Evolutionary conservation across 2,113 vertebrate genomes (phyloP).

Genomic region (Myrmecophaga tridactyla): DNA sequence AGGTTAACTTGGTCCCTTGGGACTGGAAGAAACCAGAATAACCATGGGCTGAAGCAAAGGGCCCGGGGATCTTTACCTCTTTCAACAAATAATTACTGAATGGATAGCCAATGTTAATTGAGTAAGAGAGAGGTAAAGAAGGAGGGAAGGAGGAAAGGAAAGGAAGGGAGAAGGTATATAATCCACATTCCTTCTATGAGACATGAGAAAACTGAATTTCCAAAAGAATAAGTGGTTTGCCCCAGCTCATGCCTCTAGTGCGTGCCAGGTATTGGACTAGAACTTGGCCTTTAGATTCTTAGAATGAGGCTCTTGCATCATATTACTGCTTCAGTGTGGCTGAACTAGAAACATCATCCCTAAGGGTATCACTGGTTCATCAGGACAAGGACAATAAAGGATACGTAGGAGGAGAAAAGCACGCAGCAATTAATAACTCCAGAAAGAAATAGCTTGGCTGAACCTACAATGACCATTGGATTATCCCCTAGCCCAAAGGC

Average conservation of each 20-base stretch:
- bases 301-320: background rate
- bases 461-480: background rate
- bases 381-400: background rate
- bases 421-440: background rate
- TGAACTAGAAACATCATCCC: background rate
- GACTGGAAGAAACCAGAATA: background rate
- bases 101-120: background rate
- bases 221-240: background rate
- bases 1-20: constrained; percentile 7
- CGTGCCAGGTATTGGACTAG: background rate
- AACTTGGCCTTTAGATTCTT: background rate
- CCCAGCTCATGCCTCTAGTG: background rate
- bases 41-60: background rate
- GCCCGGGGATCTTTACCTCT: background rate
- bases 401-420: background rate
- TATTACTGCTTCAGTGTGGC: background rate
- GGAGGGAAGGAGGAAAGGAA: background rate
- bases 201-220: background rate
- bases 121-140: background rate
- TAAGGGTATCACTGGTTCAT: background rate
- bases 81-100: background rate
- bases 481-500: background rate
- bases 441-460: background rate
- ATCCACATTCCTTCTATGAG: background rate
- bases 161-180: background rate